Conservation (phyloP, 2,797 vertebrate genomes). For the Sternotherus odoratus region DNA sequence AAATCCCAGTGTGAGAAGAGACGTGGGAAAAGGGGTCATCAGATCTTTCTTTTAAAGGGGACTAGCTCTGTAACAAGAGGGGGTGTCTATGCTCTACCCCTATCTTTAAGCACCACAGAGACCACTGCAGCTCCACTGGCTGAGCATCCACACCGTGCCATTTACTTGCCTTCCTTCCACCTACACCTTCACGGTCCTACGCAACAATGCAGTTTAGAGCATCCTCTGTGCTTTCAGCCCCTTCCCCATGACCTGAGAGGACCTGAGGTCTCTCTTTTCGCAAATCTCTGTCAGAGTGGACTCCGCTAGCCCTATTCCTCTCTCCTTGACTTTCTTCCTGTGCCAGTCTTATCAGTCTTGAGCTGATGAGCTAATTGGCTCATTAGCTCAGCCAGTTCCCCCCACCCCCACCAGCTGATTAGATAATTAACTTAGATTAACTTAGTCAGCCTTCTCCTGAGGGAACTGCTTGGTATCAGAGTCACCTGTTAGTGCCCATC, state of each 20-base stretch:
- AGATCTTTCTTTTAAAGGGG: background rate
- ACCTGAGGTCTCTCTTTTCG: background rate
- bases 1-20: background rate
- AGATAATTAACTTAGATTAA: background rate
- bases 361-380: background rate
- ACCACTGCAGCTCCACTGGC: background rate
- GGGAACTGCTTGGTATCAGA: background rate
- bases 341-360: background rate
- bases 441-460: background rate
- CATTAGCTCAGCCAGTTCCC: background rate
- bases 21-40: background rate
- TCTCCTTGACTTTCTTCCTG: background rate
- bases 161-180: background rate
- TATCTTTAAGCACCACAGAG: background rate
- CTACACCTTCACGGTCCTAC: background rate
- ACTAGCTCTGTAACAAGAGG: background rate
- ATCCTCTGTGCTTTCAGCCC: background rate
- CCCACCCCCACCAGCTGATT: background rate
- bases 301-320: background rate
- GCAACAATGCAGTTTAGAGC: background rate
- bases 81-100: background rate
- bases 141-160: background rate
- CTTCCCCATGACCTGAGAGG: background rate
- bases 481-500: background rate
- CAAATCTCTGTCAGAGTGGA: background rate